Conservation (phyloP, 2,797 vertebrate genomes). For the Lagodon rhomboides region DNA sequence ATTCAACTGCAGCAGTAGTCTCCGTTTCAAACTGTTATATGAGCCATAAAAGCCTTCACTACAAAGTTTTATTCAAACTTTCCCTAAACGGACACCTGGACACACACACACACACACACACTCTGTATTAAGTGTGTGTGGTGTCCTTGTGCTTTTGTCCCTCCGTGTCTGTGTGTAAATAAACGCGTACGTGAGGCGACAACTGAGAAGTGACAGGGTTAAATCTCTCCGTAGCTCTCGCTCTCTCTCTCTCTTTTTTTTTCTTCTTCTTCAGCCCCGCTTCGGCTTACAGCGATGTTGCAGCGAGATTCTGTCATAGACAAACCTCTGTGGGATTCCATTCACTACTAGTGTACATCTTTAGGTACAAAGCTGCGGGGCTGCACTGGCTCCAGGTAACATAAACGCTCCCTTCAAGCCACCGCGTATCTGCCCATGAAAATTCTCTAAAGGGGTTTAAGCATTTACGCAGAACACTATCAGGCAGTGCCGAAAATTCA, state of each 20-base stretch:
- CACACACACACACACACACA: not conserved
- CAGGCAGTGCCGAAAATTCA: constrained; percentile 96
- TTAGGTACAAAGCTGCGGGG: constrained; percentile 92
- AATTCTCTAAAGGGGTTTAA: constrained; percentile 99
- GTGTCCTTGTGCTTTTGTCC: constrained; percentile 30
- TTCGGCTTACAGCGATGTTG: constrained; percentile 87
- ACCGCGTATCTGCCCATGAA: constrained; percentile 95
- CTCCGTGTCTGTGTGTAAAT: constrained; percentile 32
- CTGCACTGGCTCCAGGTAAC: constrained; percentile 91
- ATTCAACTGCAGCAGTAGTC: not conserved
- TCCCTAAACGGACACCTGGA: constrained; percentile 1
- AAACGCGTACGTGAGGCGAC: constrained; percentile 23
- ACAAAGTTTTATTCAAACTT: constrained; percentile 16
- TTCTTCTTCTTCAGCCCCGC: constrained; percentile 29
- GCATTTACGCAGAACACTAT: constrained; percentile 99
- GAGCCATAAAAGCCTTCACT: no score
- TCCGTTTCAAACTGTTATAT: not conserved
- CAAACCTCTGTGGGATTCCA: constrained; percentile 95
- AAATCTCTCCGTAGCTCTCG: constrained; percentile 68
- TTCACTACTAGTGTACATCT: constrained; percentile 93
- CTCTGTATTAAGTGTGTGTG: not conserved
- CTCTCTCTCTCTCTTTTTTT: constrained; percentile 11
- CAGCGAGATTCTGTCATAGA: constrained; percentile 91
- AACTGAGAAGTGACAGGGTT: constrained; percentile 71
- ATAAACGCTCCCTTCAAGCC: constrained; percentile 95